These are phyloP conservation scores for Drosophila paramelanica DNA, from an alignment of 2,888 invertebrate genomes.

Conservation along the genomic window DNA sequence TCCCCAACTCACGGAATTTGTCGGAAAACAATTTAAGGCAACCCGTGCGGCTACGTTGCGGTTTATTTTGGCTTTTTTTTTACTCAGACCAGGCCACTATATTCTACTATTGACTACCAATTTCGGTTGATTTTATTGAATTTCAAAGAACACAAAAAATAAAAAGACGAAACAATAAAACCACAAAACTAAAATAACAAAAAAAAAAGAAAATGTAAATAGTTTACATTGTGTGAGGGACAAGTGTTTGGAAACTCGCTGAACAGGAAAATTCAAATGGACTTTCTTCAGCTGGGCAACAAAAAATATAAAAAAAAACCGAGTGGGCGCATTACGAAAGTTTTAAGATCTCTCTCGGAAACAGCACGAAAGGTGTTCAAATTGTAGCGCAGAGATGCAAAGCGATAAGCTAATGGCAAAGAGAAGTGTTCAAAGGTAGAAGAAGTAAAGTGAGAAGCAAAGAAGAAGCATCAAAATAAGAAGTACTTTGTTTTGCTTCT, in stretches of 20 bases:
- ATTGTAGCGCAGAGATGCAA: not conserved
- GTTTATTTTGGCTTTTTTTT: slow-evolving; percentile 3
- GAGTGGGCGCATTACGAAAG: not conserved
- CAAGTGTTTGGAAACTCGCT: slow-evolving; percentile 36
- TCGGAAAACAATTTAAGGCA: slow-evolving; percentile 79
- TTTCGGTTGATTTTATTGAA: slow-evolving; percentile 63
- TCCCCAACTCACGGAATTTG: slow-evolving; percentile 54
- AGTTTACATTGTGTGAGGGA: slow-evolving; percentile 36
- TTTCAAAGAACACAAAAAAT: slow-evolving; percentile 29
- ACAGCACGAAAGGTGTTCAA: slow-evolving; percentile 9
- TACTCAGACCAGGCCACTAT: slow-evolving; percentile 17
- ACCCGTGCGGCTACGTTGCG: slow-evolving; percentile 59
- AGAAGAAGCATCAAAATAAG: not conserved
- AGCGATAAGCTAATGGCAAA: not conserved
- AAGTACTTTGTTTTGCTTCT: too few relatives aligned
- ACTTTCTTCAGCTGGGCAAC: slow-evolving; percentile 25
- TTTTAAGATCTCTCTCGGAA: not conserved
- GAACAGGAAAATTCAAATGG: slow-evolving; percentile 54
- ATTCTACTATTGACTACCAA: slow-evolving; percentile 62
- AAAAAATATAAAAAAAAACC: not conserved
- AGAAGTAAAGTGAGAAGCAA: not conserved
- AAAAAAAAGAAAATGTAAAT: slow-evolving; percentile 26
- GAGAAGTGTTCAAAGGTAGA: not conserved
- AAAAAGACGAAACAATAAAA: slow-evolving; percentile 11
- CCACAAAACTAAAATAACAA: slow-evolving; percentile 4